Evolutionary conservation across 2,888 invertebrate genomes (phyloP).

Genomic region (Xylophagus ater): DNA sequence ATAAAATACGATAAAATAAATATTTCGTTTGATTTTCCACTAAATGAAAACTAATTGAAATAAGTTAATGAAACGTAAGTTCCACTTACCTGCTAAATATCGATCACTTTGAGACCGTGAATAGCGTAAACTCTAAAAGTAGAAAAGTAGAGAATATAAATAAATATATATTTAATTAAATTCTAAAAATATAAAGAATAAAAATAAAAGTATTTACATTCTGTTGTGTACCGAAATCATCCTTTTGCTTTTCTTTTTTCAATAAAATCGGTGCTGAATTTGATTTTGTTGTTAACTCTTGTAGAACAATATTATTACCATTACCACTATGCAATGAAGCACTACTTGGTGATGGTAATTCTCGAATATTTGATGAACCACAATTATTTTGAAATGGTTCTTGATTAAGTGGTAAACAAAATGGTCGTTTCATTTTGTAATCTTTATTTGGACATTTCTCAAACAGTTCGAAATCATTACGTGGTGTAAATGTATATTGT

Average conservation of each 20-base stretch:
- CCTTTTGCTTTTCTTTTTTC: slow-evolving; percentile 33
- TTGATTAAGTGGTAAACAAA: slow-evolving; percentile 34
- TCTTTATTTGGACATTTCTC: slow-evolving; percentile 12
- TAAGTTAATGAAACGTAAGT: too few relatives aligned
- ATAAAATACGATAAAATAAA: too few relatives aligned
- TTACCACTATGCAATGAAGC: slow-evolving; percentile 37
- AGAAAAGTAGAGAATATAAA: neutral
- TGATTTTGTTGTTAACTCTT: slow-evolving; percentile 38
- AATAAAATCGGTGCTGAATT: slow-evolving; percentile 38
- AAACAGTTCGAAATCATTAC: slow-evolving; percentile 1
- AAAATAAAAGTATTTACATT: slow-evolving; percentile 30
- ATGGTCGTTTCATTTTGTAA: slow-evolving; percentile 29
- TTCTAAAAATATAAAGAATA: neutral
- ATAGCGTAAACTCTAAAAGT: slow-evolving; percentile 35
- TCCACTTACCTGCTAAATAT: slow-evolving; percentile 41
- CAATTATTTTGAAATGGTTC: slow-evolving; percentile 32
- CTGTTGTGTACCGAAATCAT: slow-evolving; percentile 36
- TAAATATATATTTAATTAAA: too few relatives aligned
- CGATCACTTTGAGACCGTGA: slow-evolving; percentile 40
- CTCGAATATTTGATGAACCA: slow-evolving; percentile 31
- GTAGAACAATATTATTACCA: slow-evolving; percentile 30
- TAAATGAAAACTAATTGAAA: too few relatives aligned
- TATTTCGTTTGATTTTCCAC: too few relatives aligned
- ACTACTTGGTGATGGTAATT: slow-evolving; percentile 38
- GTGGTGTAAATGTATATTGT: slow-evolving; percentile 19